Conservation (phyloP, 2,888 invertebrate genomes). For the Drosophila prolongata region DNA sequence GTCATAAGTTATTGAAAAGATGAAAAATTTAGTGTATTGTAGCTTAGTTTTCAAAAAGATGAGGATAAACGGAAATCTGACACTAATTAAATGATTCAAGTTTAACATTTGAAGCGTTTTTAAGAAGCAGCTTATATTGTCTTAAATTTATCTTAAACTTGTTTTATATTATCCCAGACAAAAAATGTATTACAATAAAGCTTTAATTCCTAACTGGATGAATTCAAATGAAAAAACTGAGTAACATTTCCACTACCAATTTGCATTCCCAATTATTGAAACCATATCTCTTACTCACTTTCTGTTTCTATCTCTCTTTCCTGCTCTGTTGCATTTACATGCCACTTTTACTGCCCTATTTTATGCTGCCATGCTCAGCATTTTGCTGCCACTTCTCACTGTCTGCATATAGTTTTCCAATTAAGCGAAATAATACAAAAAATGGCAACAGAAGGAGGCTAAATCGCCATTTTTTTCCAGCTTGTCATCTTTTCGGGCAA, state of each 20-base stretch:
- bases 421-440: constrained; percentile 54
- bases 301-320: neutral
- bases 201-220: neutral
- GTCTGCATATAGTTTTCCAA: constrained; percentile 74
- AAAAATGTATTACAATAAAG: no score
- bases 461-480: constrained; percentile 36
- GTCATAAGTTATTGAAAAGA: no score
- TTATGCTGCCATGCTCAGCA: constrained; percentile 17
- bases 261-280: constrained; percentile 49
- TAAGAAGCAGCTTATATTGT: no score
- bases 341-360: constrained; percentile 19
- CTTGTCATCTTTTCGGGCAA: constrained; percentile 37
- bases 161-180: no score
- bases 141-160: no score
- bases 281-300: constrained; percentile 3
- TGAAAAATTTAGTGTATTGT: no score
- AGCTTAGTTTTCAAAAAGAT: no score
- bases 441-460: constrained; percentile 23
- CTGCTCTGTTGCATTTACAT: constrained; percentile 2
- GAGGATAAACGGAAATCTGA: no score
- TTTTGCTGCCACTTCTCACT: constrained; percentile 17
- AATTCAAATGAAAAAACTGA: neutral
- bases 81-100: no score
- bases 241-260: constrained; percentile 4
- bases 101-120: no score